Percentiles rank a stretch among this genome's conserved stretches.
phyloP scores from a whole-genome alignment of 2,113 vertebrate genomes.

The Benitochromis conjunctus region DNA sequence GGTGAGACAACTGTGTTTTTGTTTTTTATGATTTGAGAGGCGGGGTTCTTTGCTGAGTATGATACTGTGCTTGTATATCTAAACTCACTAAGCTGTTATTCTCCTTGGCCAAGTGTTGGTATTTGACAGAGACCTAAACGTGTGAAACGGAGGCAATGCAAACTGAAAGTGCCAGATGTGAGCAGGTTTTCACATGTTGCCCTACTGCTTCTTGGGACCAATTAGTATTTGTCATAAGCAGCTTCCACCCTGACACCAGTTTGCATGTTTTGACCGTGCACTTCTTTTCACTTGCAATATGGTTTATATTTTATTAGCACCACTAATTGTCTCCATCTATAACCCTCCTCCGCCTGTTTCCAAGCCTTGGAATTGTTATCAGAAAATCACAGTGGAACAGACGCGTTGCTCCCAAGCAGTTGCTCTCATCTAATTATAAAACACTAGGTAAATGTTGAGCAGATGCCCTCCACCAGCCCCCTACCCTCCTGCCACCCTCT shows the following conservation, averaged over 20 bases:
- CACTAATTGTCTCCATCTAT: constrained; percentile 57
- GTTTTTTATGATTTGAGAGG: not conserved
- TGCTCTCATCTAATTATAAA: constrained; percentile 75
- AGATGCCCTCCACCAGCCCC: constrained; percentile 67
- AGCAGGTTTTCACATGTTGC: constrained; percentile 51
- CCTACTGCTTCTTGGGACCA: constrained; percentile 50
- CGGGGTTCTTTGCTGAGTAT: not conserved
- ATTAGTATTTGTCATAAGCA: constrained; percentile 57
- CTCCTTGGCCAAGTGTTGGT: constrained; percentile 21
- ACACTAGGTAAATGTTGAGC: constrained; percentile 75
- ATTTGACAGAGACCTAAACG: constrained; percentile 29
- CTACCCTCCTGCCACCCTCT: constrained; percentile 1
- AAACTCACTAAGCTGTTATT: constrained; percentile 6
- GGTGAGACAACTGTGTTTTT: not conserved
- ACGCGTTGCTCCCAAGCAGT: constrained; percentile 69
- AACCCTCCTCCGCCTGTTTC: constrained; percentile 31
- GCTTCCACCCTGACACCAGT: constrained; percentile 19
- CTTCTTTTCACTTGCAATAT: constrained; percentile 52
- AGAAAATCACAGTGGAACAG: constrained; percentile 65
- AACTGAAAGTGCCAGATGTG: constrained; percentile 50
- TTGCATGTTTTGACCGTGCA: constrained; percentile 47
- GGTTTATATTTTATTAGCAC: constrained; percentile 60
- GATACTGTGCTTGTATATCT: not conserved
- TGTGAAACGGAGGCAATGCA: constrained; percentile 6
- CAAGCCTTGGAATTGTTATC: constrained; percentile 50